These are phyloP conservation scores for Chymomyza fuscimana DNA, from an alignment of 2,888 invertebrate species.

Conservation along the genomic window DNA sequence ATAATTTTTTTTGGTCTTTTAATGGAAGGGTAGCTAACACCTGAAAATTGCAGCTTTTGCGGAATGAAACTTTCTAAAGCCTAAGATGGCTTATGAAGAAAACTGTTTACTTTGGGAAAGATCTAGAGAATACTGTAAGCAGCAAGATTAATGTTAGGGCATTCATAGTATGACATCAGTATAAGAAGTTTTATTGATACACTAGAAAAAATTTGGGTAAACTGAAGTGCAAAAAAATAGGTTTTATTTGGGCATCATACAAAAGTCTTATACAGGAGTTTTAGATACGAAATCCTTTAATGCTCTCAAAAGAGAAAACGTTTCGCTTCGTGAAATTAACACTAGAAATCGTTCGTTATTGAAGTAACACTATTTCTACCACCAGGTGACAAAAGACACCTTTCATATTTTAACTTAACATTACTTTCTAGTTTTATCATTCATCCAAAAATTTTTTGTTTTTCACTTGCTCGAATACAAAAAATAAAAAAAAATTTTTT, in stretches of 20 bases:
- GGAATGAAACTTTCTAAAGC: conserved; percentile 17
- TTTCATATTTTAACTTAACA: too few relatives aligned
- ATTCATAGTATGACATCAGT: conserved; percentile 50
- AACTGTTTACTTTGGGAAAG: conserved; percentile 52
- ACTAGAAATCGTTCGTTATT: too few relatives aligned
- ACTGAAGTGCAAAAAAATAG: background rate
- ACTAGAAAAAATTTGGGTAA: conserved; percentile 32
- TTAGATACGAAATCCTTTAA: too few relatives aligned
- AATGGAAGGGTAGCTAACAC: conserved; percentile 71
- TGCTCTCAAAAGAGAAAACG: too few relatives aligned
- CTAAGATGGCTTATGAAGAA: conserved; percentile 52
- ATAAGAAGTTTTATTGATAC: conserved; percentile 25
- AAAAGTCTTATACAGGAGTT: too few relatives aligned
- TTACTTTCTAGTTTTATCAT: too few relatives aligned
- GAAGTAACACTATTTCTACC: too few relatives aligned
- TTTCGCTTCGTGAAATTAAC: too few relatives aligned
- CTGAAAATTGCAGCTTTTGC: conserved; percentile 64
- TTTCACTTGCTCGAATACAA: too few relatives aligned
- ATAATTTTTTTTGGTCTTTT: conserved; percentile 63
- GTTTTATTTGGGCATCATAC: background rate
- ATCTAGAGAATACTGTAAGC: background rate
- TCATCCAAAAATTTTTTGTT: too few relatives aligned
- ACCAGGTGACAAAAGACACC: too few relatives aligned
- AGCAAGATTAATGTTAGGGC: conserved; percentile 71
- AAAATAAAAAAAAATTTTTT: too few relatives aligned